Evolutionary conservation across 2,888 invertebrate genomes (phyloP).

Genomic region (Folsomia candida): DNA sequence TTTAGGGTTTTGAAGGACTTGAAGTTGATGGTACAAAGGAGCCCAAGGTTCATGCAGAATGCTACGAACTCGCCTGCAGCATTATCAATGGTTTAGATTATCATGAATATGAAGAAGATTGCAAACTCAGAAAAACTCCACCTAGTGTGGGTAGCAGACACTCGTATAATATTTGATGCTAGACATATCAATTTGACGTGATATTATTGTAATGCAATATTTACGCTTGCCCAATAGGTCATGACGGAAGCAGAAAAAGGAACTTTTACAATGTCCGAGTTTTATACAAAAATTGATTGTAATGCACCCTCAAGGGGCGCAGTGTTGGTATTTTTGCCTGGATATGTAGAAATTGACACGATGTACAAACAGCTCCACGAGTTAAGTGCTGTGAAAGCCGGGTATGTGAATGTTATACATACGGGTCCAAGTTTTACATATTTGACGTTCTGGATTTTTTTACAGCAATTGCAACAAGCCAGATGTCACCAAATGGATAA

Average conservation of each 20-base stretch:
- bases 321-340: constrained; percentile 86
- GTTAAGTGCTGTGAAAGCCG: constrained; percentile 9
- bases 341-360: constrained; percentile 65
- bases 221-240: constrained; percentile 8
- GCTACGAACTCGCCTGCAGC: constrained; percentile 63
- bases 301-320: constrained; percentile 57
- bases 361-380: constrained; percentile 48
- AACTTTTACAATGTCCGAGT: not conserved
- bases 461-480: constrained; percentile 15
- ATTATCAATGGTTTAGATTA: constrained; percentile 67
- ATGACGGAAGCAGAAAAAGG: not conserved
- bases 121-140: not conserved
- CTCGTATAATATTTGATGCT: too few species aligned
- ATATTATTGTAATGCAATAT: not conserved
- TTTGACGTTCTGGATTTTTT: too few species aligned
- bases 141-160: too few species aligned
- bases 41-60: constrained; percentile 62
- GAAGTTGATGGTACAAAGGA: constrained; percentile 56
- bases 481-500: constrained; percentile 45
- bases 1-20: constrained; percentile 18
- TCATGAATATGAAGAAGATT: constrained; percentile 57
- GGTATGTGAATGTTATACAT: too few species aligned
- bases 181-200: too few species aligned
- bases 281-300: not conserved
- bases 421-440: too few species aligned